Conservation (phyloP, 1,140 invertebrate species). For the Drosophila albomicans region DNA sequence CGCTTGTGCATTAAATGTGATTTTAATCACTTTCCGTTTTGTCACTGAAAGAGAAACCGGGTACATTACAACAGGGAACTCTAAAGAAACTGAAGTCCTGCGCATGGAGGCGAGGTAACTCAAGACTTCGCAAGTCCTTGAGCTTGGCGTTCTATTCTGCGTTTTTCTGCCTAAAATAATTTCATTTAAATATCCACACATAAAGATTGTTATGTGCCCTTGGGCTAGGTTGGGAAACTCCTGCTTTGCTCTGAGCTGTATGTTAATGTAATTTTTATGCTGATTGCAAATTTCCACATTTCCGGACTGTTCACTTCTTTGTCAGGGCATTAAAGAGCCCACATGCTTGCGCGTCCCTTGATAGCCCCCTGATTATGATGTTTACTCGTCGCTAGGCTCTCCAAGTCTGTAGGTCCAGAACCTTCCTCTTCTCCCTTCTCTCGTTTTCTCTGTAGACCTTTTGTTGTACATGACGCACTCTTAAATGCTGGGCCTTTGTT, state of each 20-base stretch:
- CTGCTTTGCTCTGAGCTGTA: conserved; percentile 22
- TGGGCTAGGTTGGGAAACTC: neutral
- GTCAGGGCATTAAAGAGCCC: conserved; percentile 57
- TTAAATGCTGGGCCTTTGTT: conserved; percentile 61
- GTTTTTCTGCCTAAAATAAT: conserved; percentile 63
- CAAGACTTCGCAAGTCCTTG: conserved; percentile 1
- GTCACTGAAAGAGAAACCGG: conserved; percentile 42
- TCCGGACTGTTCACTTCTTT: conserved; percentile 68
- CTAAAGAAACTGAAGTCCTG: conserved; percentile 12
- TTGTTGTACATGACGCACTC: conserved; percentile 44
- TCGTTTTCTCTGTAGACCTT: conserved; percentile 10
- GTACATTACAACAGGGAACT: neutral
- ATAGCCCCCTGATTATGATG: conserved; percentile 61
- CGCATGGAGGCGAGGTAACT: too few relatives aligned
- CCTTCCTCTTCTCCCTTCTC: neutral
- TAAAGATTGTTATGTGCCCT: conserved; percentile 48
- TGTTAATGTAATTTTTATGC: conserved; percentile 83
- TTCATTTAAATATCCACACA: conserved; percentile 76
- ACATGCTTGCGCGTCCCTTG: conserved; percentile 38
- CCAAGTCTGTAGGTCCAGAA: neutral
- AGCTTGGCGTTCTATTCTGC: conserved; percentile 20
- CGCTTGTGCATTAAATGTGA: conserved; percentile 75
- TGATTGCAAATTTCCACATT: conserved; percentile 81
- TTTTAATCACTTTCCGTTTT: conserved; percentile 83
- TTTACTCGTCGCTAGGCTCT: conserved; percentile 53